Base-by-base conservation (phyloP, 2,888 invertebrate genomes). In the Hydraecia micacea region DNA sequence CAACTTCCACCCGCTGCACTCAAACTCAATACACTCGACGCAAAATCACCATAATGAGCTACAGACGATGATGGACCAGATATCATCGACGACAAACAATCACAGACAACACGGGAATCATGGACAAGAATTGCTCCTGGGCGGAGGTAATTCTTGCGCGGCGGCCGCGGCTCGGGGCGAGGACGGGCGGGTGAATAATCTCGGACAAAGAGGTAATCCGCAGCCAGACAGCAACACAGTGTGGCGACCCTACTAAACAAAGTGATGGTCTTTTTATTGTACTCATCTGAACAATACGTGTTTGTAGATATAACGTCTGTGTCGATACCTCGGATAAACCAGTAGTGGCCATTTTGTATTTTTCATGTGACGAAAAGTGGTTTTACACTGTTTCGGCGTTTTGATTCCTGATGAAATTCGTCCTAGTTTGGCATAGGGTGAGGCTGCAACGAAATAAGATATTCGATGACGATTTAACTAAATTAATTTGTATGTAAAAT, bases 11-110 rank as follows among this genome's bases (percentile, higher is more conserved):
- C 97, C 97, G 6, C 95, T 98, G 70, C 98, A 98, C 92, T 97
- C 98, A 21, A 97, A 98, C 86, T 97, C 97, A 21, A 97, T 98
- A 81, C 97, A 97, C 87, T 97, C 97, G 58, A 97, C 97, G 60
- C 97, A 97, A 80, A 97, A 97, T 86, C 97, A 97, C 80, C 97
- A 98, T 85, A 98, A 98, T 78, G 98, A 98, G 91, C 92, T 98
- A 80, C 98, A 98, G 93, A 98, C 97, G 63, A 98, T 98, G 89
- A 98, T 98, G 98, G 98, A 98, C 93, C 98, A 98, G 92, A 97
- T 98, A 77, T 97, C 97, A 3, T 98, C 98, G 73, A 97, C 97
- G 73, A 98, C 97, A 67, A 97, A 97, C 67, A 97, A 97, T 76
- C 97, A 97, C 74, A 94, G 97, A 79, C 97, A 97, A 84, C 97